Conservation (phyloP, 2,113 vertebrate species). For the Rhineura floridana region DNA sequence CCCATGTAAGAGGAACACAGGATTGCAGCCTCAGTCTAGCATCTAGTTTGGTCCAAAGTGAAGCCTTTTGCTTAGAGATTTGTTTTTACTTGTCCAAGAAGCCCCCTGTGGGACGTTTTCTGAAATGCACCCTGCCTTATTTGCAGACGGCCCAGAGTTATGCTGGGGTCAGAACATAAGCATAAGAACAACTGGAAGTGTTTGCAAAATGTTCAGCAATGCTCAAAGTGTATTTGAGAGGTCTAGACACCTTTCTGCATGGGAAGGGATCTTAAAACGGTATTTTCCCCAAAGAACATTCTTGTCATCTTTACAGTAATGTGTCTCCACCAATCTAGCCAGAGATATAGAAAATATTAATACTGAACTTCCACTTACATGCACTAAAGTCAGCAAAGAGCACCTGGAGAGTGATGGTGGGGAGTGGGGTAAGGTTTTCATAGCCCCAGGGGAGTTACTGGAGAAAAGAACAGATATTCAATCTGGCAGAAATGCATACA, state of each 20-base stretch:
- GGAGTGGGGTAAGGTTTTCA: not conserved
- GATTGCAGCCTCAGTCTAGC: not conserved
- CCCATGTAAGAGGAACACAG: not conserved
- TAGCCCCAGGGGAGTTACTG: not conserved
- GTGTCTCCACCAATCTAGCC: not conserved
- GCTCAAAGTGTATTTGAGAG: not conserved
- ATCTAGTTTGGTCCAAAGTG: not conserved
- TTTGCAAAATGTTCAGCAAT: not conserved
- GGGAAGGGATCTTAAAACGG: not conserved
- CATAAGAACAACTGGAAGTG: not conserved
- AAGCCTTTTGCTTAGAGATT: not conserved
- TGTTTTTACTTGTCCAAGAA: not conserved
- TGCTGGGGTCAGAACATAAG: not conserved
- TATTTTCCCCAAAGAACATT: not conserved
- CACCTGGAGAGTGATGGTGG: not conserved
- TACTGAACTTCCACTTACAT: not conserved
- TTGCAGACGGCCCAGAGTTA: not conserved
- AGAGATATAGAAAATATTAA: not conserved
- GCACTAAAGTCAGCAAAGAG: not conserved
- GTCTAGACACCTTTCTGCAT: not conserved
- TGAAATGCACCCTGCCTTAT: not conserved
- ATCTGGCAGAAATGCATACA: not conserved
- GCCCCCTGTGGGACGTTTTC: not conserved
- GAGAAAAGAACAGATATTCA: not conserved
- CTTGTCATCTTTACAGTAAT: not conserved